Percentiles rank a stretch among this genome's conserved stretches.
Evolutionary conservation across 2,797 vertebrate species (phyloP).

Genomic region (Notamacropus eugenii): DNA sequence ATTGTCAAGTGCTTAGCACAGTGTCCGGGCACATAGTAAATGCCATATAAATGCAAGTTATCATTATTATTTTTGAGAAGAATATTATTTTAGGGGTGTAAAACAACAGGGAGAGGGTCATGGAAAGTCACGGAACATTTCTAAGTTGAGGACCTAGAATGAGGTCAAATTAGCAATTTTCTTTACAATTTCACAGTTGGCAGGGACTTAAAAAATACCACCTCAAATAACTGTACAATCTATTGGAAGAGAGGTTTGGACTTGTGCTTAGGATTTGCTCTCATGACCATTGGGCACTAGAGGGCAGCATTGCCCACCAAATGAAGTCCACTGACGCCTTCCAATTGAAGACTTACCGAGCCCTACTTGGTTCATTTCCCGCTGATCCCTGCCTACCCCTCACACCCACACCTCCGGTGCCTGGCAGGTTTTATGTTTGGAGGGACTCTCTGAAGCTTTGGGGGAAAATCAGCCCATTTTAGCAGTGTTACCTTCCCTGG

Average conservation of each 20-base stretch:
- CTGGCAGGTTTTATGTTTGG: constrained; percentile 8
- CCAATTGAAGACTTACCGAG: neutral
- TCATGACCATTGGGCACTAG: constrained; percentile 54
- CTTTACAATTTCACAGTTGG: neutral
- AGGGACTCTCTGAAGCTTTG: neutral
- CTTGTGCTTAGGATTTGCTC: constrained; percentile 5
- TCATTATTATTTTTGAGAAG: neutral
- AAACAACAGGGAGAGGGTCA: neutral
- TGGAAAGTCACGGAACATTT: neutral
- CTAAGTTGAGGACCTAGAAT: neutral
- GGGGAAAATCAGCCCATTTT: neutral
- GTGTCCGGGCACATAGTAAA: neutral
- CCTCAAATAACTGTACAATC: neutral
- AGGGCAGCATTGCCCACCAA: constrained; percentile 81
- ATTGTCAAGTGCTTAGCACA: neutral
- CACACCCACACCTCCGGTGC: neutral
- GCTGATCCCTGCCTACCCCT: neutral
- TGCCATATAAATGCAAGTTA: neutral
- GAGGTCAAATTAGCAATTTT: neutral
- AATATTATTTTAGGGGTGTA: neutral
- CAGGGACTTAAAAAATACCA: neutral
- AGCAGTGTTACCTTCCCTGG: neutral
- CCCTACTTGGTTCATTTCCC: neutral
- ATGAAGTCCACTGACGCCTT: neutral
- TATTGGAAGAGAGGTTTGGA: neutral